Evolutionary conservation across 2,797 vertebrate species (phyloP).

Genomic region (Podargus strigoides): DNA sequence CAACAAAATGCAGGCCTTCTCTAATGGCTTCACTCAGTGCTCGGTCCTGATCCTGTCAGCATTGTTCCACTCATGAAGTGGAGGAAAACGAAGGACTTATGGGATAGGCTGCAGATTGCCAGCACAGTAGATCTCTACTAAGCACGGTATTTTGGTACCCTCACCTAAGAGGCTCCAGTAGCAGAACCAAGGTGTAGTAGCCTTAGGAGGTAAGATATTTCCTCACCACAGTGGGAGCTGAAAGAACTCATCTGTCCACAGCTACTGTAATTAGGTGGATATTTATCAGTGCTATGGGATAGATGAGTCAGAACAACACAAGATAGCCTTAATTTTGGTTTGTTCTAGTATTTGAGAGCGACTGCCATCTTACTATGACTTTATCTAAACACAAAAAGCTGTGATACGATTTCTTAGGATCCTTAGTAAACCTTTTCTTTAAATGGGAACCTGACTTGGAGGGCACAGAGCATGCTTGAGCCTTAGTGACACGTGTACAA

Average conservation of each 20-base stretch:
- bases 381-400: neutral
- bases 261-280: neutral
- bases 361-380: neutral
- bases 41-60: neutral
- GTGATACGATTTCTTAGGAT: neutral
- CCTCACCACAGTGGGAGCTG: neutral
- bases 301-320: neutral
- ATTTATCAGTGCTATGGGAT: neutral
- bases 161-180: neutral
- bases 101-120: neutral
- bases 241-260: neutral
- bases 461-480: neutral
- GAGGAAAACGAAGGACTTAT: neutral
- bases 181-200: neutral
- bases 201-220: neutral
- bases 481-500: neutral
- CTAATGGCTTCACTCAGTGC: neutral
- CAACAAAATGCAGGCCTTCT: neutral
- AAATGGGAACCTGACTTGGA: neutral
- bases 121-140: neutral
- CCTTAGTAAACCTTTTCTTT: neutral
- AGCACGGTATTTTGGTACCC: neutral
- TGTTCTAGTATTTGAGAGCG: neutral
- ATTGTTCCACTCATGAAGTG: fast-evolving
- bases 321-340: neutral